Percentiles rank a stretch among this genome's conserved stretches.
phyloP scores from a whole-genome alignment of 2,797 vertebrate genomes.

The Kryptopterus vitreolus region DNA sequence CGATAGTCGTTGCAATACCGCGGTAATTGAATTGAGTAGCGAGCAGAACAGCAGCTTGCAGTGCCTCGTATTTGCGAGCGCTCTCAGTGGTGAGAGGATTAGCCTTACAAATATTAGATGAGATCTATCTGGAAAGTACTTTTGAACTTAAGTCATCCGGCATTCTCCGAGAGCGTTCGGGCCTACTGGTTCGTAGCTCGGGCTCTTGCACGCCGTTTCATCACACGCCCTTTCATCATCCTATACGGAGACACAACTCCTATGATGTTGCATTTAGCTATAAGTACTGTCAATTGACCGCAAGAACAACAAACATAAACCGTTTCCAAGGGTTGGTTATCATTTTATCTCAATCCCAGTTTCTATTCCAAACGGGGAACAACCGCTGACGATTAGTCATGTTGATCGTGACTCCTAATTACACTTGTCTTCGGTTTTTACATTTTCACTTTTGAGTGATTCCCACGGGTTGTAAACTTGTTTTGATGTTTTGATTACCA shows the following conservation, averaged over 20 bases:
- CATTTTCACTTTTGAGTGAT: too few relatives aligned
- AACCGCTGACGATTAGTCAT: too few relatives aligned
- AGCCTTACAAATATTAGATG: constrained; percentile 45
- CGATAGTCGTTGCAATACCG: constrained; percentile 40
- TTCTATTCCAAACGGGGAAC: too few relatives aligned
- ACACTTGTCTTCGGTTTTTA: too few relatives aligned
- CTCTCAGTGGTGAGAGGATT: constrained; percentile 49
- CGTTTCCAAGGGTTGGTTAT: not conserved
- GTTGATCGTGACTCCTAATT: too few relatives aligned
- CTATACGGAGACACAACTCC: constrained; percentile 32
- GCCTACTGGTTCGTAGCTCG: not conserved
- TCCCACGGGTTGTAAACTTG: too few relatives aligned
- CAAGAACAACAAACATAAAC: not conserved
- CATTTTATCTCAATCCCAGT: too few relatives aligned
- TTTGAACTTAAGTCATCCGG: constrained; percentile 44
- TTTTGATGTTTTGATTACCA: too few relatives aligned
- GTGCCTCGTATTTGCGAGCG: constrained; percentile 38
- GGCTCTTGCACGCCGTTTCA: constrained; percentile 55
- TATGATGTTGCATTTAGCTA: constrained; percentile 26
- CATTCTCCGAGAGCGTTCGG: constrained; percentile 14
- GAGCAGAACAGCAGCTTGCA: constrained; percentile 14
- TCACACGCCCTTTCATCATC: constrained; percentile 43
- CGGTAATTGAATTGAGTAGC: constrained; percentile 41
- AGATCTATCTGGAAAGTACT: constrained; percentile 48
- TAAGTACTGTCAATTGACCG: constrained; percentile 19